phyloP scores from a whole-genome alignment of 2,888 invertebrate genomes.

The Nesidiocoris tenuis region DNA sequence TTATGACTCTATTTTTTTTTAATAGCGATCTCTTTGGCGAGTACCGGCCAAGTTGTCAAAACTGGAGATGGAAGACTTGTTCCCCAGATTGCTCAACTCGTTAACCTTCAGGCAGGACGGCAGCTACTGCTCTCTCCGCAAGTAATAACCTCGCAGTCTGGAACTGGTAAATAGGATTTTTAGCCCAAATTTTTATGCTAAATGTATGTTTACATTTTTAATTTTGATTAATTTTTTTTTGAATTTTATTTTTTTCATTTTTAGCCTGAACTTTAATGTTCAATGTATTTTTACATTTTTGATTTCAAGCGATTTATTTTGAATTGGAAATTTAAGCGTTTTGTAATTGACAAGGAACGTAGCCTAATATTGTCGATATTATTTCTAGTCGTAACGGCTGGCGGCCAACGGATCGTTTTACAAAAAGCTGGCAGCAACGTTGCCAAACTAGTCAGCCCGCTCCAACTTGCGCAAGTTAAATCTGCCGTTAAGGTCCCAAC shows the following conservation, averaged over 20 bases:
- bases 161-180: conserved; percentile 31
- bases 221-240: not conserved
- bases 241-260: not conserved
- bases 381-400: conserved; percentile 56
- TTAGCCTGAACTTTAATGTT: not conserved
- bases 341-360: no score
- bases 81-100: conserved; percentile 61
- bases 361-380: no score
- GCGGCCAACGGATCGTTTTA: conserved; percentile 62
- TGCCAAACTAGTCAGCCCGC: conserved; percentile 47
- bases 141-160: conserved; percentile 46
- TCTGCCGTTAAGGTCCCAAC: conserved; percentile 54
- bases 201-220: not conserved
- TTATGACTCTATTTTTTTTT: no score
- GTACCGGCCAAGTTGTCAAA: conserved; percentile 49
- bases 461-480: conserved; percentile 42
- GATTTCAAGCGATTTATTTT: no score
- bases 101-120: conserved; percentile 70
- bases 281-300: conserved; percentile 1
- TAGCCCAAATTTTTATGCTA: not conserved
- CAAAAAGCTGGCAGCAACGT: conserved; percentile 45
- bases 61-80: conserved; percentile 43
- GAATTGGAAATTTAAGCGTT: not conserved
- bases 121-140: conserved; percentile 63
- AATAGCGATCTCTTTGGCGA: conserved; percentile 58